Conservation (phyloP, 2,888 invertebrate species). For the Leistus spinibarbis region DNA sequence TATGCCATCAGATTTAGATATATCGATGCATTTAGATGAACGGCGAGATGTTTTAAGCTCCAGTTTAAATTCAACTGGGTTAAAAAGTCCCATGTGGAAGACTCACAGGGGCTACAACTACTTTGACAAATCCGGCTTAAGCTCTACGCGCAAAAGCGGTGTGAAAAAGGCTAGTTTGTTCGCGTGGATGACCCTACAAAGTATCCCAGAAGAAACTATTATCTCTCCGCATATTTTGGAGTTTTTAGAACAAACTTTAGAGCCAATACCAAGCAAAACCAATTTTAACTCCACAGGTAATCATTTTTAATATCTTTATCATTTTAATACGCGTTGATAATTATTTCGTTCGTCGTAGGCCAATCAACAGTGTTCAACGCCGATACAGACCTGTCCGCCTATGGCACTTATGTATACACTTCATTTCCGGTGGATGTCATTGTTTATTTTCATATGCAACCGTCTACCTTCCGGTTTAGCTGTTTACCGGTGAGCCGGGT, state of each 20-base stretch:
- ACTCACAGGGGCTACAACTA: not conserved
- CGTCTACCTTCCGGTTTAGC: conserved; percentile 94
- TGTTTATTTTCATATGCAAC: conserved; percentile 98
- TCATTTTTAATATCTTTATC: not conserved
- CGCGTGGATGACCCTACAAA: conserved; percentile 95
- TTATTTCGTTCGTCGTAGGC: not conserved
- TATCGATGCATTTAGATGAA: not conserved
- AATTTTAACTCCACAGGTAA: conserved; percentile 48
- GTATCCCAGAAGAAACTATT: conserved; percentile 96
- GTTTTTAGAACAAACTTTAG: conserved; percentile 95
- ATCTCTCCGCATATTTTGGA: conserved; percentile 97
- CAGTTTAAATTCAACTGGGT: not conserved
- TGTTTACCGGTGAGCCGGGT: conserved; percentile 94
- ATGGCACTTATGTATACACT: conserved; percentile 77
- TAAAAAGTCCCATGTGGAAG: not conserved
- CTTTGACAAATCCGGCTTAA: not conserved
- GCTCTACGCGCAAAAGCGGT: conserved; percentile 60
- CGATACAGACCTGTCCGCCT: conserved; percentile 52
- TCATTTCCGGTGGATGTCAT: conserved; percentile 99
- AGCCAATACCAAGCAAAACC: conserved; percentile 78
- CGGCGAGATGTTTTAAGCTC: not conserved
- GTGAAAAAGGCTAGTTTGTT: conserved; percentile 89
- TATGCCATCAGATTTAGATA: not conserved
- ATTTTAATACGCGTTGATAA: not conserved
- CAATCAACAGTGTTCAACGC: conserved; percentile 36